These are phyloP conservation scores for Ranitomeya imitator DNA, from an alignment of 2,113 vertebrate species.

Conservation along the genomic window DNA sequence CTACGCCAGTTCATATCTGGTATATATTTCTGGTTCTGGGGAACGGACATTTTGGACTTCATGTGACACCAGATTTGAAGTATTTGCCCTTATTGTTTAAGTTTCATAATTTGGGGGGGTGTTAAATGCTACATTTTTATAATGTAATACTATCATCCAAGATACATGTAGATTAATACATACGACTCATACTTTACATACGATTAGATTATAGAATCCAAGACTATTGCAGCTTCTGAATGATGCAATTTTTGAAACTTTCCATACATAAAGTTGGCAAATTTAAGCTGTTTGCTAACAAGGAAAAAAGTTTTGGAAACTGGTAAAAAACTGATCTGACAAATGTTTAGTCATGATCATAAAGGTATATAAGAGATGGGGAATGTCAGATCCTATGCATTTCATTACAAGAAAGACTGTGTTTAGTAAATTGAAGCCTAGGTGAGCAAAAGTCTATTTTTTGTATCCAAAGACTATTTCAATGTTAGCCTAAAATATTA, in stretches of 20 bases:
- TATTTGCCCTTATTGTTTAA: no score
- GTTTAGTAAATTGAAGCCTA: background rate
- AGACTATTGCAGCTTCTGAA: background rate
- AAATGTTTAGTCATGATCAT: background rate
- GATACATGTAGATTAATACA: no score
- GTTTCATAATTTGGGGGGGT: no score
- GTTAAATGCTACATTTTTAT: no score
- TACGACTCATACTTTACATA: background rate
- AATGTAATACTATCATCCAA: no score
- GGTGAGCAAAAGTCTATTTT: background rate
- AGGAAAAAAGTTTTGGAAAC: background rate
- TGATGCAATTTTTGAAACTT: background rate
- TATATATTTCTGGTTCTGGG: no score
- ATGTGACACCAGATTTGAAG: no score
- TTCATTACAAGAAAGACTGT: background rate
- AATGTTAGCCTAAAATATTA: background rate
- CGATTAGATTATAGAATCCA: background rate
- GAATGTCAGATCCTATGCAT: background rate
- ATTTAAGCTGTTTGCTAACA: background rate
- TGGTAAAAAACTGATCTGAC: background rate
- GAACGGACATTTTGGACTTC: no score
- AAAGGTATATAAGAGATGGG: conserved; percentile 19
- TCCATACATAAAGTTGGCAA: background rate
- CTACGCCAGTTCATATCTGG: no score
- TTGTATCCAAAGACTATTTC: background rate